Evolutionary conservation across 2,888 invertebrate species (phyloP), one percentile per base, ranked within the genome.

Genomic region (Meteorus colon): DNA sequence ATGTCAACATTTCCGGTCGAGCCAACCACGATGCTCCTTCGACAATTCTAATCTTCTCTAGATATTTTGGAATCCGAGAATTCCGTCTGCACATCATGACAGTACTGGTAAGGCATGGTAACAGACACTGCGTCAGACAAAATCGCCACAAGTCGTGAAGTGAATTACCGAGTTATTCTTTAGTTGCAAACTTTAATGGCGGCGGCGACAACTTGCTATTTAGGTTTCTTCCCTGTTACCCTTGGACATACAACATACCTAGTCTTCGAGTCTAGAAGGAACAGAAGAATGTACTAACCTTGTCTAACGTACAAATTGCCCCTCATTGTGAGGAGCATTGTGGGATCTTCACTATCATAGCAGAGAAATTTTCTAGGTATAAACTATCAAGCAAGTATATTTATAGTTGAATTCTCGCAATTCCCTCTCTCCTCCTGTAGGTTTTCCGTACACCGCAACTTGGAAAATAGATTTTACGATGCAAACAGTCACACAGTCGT

Each of bases 401-500:
- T 63, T 63, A 63, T n/a, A 10, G 63, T 31, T 4, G 31, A 34
- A 48, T 48, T 48, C n/a, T 48, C n/a, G 2, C n/a, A n/a, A 48
- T 48, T 16, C 5, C 16, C 48, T 48, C n/a, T n/a, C 63, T 63
- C 34, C 16, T n/a, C 1, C 12, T 4, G 4, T 31, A 63, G 6
- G n/a, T 34, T 10, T 19, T 19, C 59, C 24, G 63, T 16, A 55
- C 65, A 72, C 72, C 73, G 71, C 63, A 48, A 66, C 73, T 70
- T 65, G 62, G 73, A 65, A 65, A 74, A 51, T 55, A 75, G 67
- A 77, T 71, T 79, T 79, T 77, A 79, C 71, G 71, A 70, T 67
- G 67, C 59, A 60, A 66, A 27, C 67, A 66, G 63, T 60, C 74
- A 59, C 48, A 62, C 51, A 51, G 24, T 69, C 59, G 48, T 29